phyloP scores from a whole-genome alignment of 2,113 vertebrate species.

The Corythoichthys haematopterus region DNA sequence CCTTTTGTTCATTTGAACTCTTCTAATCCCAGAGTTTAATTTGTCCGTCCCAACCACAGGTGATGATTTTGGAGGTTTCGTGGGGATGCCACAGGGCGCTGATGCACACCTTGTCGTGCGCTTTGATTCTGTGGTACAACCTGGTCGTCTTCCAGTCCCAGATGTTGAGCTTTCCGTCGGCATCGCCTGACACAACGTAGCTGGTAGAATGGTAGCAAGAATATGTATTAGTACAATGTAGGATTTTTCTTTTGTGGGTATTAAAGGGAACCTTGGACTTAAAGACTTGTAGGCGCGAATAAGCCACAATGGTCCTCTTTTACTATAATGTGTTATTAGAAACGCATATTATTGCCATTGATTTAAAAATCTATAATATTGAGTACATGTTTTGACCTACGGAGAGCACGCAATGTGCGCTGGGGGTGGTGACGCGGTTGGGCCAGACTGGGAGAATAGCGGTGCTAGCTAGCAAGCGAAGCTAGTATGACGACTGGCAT shows the following conservation, averaged over 20 bases:
- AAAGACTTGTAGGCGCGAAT: too few species aligned
- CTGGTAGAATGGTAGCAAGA: constrained; percentile 53
- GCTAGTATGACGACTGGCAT: too few species aligned
- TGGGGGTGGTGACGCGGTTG: too few species aligned
- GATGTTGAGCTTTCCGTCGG: constrained; percentile 97
- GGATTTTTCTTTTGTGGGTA: not conserved
- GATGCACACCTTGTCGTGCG: constrained; percentile 97
- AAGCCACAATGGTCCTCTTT: too few species aligned
- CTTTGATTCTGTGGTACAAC: constrained; percentile 95
- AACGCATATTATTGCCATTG: too few species aligned
- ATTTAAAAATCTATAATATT: too few species aligned
- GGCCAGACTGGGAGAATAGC: too few species aligned
- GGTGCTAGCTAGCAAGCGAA: too few species aligned
- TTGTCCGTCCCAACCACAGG: constrained; percentile 95
- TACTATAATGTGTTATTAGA: too few species aligned
- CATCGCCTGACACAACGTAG: constrained; percentile 98
- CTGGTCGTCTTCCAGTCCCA: constrained; percentile 99
- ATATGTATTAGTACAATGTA: not conserved
- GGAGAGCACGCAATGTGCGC: too few species aligned
- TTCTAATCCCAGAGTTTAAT: constrained; percentile 95
- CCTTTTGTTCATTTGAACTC: not conserved
- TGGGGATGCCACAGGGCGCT: constrained; percentile 97
- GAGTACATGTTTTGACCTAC: too few species aligned
- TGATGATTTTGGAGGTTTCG: constrained; percentile 98
- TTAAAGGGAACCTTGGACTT: not conserved